These are phyloP conservation scores for Protula sp. DNA, from an alignment of 2,888 invertebrate genomes.

Conservation along the genomic window DNA sequence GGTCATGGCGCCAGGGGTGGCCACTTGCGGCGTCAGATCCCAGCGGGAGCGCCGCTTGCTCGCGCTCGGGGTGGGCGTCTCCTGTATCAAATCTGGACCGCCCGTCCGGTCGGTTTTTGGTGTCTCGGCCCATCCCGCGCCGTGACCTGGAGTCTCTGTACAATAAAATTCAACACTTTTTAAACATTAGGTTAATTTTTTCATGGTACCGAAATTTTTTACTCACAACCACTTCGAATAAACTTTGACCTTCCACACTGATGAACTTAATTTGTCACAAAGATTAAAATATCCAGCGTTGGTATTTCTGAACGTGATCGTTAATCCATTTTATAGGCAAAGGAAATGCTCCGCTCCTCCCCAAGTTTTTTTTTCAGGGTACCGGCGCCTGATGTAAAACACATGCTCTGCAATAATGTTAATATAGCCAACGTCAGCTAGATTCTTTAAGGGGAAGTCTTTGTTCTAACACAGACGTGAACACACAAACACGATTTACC, in stretches of 20 bases:
- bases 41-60: conserved; percentile 94
- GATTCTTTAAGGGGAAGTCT: too few relatives aligned
- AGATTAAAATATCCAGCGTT: too few relatives aligned
- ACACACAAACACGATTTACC: too few relatives aligned
- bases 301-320: too few relatives aligned
- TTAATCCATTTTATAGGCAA: too few relatives aligned
- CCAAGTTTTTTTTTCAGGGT: too few relatives aligned
- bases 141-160: conserved; percentile 88
- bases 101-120: conserved; percentile 82
- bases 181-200: not conserved
- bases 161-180: not conserved
- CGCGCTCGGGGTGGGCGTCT: conserved; percentile 89
- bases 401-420: too few relatives aligned
- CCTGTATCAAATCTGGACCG: conserved; percentile 62
- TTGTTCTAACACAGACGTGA: too few relatives aligned
- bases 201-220: not conserved
- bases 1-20: conserved; percentile 54
- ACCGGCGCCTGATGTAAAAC: too few relatives aligned
- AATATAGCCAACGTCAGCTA: too few relatives aligned
- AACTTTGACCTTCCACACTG: not conserved
- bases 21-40: conserved; percentile 90
- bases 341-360: too few relatives aligned
- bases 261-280: too few relatives aligned
- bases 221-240: not conserved
- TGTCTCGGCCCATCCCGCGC: conserved; percentile 98